Base-by-base conservation (phyloP, 2,888 invertebrate species). In the Platynereis dumerilii region DNA sequence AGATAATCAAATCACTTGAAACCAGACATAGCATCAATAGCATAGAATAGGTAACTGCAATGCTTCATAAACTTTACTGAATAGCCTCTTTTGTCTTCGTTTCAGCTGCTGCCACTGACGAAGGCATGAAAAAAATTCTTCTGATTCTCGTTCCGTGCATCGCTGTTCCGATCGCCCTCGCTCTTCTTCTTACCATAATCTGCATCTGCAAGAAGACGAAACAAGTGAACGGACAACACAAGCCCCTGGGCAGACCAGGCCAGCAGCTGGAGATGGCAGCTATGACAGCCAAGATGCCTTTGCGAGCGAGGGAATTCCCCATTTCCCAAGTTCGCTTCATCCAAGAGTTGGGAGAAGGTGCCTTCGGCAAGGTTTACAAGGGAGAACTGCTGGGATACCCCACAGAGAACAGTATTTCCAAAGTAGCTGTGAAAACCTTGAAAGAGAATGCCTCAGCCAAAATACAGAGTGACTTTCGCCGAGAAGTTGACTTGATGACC, bases 301-400 rank as follows among this genome's bases (percentile, higher is more conserved):
- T 44, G 29, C 57, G 63, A 75, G 91, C 94, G 53, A 90, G 93
- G 2, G 95, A 96, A 76, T 94, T 93, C 81, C 91, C 92, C 0
- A 86, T 94, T 67, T 90, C 91, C 66, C 92, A 93, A 83, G 91
- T 83, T 60, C 75, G 78, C 56, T 80, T 80, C 72, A 58, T 77
- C 65, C 77, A 81, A 67, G 80, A 82, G 65, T 71, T 83, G 17
- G 82, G 83, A 15, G 81, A 81, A 67, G 82, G 98, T 15, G 95
- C 96, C 34, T 98, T 96, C 84, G 97, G 97, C 84, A 96, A 94
- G 87, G 96, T 97, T 0, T 98, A 94, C 83, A 95, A 95, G 85
- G 97, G 96, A 0, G 94, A 96, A 81, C 86, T 96, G 61, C 86
- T 88, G 27, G 84, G 83, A 12, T 71, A 80, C 57, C 78, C 77